Percentiles rank a stretch among this genome's conserved stretches.
These are phyloP conservation scores for Neodiprion virginianus DNA, from an alignment of 1,140 invertebrate species.

Conservation along the genomic window DNA sequence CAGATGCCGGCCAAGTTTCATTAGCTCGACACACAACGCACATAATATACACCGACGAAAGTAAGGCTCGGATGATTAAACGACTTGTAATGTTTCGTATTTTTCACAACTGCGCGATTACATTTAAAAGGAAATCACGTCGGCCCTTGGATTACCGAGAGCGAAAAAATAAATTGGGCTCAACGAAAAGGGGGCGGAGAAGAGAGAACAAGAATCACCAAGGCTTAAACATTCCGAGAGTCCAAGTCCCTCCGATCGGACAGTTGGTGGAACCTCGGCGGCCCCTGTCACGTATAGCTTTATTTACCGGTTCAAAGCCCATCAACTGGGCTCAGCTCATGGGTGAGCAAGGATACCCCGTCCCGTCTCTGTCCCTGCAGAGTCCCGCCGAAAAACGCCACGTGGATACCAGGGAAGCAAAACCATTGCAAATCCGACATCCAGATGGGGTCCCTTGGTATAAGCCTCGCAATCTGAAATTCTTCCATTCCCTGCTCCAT, in stretches of 20 bases:
- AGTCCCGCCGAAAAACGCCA: background rate
- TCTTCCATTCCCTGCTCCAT: background rate
- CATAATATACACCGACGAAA: too few species aligned
- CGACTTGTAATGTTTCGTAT: too few species aligned
- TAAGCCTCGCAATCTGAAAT: slow-evolving; percentile 1
- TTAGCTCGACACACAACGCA: too few species aligned
- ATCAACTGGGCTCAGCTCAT: slow-evolving; percentile 4
- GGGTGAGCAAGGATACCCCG: background rate
- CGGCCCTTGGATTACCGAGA: too few species aligned
- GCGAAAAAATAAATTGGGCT: background rate
- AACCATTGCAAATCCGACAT: background rate
- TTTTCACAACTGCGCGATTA: too few species aligned
- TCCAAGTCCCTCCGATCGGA: slow-evolving; percentile 1
- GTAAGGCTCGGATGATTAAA: too few species aligned
- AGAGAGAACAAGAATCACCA: background rate
- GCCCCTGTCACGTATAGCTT: slow-evolving; percentile 4
- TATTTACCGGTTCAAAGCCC: background rate
- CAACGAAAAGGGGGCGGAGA: background rate
- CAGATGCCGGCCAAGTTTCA: too few species aligned
- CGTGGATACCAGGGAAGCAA: background rate
- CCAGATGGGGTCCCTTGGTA: background rate
- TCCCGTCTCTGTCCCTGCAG: background rate
- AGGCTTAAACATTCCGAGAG: slow-evolving; percentile 1
- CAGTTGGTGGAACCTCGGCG: background rate
- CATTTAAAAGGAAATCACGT: too few species aligned